Evolutionary conservation across 2,113 vertebrate species (phyloP).

Genomic region (Macroglossus sobrinus): DNA sequence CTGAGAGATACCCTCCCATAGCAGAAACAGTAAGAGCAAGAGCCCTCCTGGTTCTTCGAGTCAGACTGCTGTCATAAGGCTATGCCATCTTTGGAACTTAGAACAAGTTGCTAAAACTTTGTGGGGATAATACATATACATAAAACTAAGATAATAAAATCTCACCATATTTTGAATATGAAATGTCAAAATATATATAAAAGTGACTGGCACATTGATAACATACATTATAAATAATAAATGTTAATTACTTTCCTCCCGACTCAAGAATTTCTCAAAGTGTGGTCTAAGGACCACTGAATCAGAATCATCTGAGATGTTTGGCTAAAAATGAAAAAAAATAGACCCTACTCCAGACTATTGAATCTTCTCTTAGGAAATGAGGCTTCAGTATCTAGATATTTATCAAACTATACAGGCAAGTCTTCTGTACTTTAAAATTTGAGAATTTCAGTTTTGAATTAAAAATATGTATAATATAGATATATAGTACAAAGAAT

Average conservation of each 20-base stretch:
- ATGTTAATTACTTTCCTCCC: conserved; percentile 35
- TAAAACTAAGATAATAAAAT: not conserved
- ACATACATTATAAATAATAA: conserved; percentile 11
- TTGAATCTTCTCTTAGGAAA: not conserved
- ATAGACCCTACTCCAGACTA: not conserved
- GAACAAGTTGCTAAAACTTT: conserved; percentile 15
- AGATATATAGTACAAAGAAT: not conserved
- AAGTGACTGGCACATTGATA: conserved; percentile 6
- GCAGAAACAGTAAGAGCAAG: not conserved
- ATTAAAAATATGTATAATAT: not conserved
- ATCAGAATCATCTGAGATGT: not conserved
- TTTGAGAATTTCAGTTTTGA: not conserved
- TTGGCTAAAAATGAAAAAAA: conserved; percentile 3
- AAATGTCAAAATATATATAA: conserved; percentile 29
- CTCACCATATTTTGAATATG: not conserved
- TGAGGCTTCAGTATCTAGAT: not conserved
- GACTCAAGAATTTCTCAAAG: conserved; percentile 29
- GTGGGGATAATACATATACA: not conserved
- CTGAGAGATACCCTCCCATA: not conserved
- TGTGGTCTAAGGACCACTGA: not conserved
- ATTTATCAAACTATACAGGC: not conserved
- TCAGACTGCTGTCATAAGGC: not conserved
- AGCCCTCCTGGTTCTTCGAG: not conserved
- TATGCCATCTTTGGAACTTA: not conserved
- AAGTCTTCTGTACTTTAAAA: not conserved